Evolutionary conservation across 2,888 invertebrate species (phyloP).

Genomic region (Melinopterus prodromus): DNA sequence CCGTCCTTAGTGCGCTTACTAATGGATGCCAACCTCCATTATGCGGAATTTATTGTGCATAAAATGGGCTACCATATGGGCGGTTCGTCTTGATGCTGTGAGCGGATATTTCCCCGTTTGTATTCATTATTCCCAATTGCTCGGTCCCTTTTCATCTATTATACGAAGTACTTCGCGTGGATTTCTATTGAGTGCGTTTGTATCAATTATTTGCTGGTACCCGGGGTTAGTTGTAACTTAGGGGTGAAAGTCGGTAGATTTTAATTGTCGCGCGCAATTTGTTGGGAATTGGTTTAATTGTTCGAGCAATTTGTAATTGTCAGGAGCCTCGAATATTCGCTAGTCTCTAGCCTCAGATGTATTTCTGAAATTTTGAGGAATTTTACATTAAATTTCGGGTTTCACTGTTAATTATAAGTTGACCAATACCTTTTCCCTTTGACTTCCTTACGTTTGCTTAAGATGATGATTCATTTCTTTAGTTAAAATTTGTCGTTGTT

Average conservation of each 20-base stretch:
- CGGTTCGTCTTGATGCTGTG: constrained; percentile 12
- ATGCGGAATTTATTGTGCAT: constrained; percentile 19
- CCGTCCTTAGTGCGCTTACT: neutral
- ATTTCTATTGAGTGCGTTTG: constrained; percentile 22
- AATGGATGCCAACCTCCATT: constrained; percentile 6
- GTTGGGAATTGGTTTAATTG: neutral
- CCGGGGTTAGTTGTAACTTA: constrained; percentile 5
- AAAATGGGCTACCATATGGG: constrained; percentile 22
- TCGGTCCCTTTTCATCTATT: constrained; percentile 21
- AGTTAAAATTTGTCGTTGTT: no score
- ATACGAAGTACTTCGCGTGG: neutral
- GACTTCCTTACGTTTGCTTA: no score
- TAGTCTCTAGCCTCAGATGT: no score
- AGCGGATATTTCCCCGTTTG: constrained; percentile 4
- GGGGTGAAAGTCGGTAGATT: constrained; percentile 16
- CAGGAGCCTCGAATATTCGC: no score
- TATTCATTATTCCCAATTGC: constrained; percentile 14
- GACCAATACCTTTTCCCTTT: no score
- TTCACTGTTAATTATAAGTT: no score
- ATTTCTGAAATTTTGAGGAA: no score
- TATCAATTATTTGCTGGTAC: constrained; percentile 15
- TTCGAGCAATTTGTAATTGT: neutral
- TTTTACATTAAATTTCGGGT: no score
- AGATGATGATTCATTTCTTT: no score
- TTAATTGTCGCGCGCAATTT: neutral